Evolutionary conservation across 1,140 invertebrate genomes (phyloP).

Genomic region (Alviniconcha marisindica): DNA sequence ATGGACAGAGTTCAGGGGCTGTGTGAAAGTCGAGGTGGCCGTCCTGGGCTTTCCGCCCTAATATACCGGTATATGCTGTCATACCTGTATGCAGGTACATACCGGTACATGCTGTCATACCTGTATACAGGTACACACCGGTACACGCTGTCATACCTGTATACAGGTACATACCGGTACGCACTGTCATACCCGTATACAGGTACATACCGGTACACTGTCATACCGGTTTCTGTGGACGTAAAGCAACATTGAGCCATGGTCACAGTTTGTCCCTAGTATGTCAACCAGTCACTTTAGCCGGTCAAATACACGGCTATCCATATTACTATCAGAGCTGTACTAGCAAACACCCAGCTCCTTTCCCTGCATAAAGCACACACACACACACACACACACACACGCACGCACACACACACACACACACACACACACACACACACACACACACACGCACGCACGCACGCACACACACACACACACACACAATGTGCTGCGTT

Average conservation of each 20-base stretch:
- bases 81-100: too few relatives aligned
- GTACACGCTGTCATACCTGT: too few relatives aligned
- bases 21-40: too few relatives aligned
- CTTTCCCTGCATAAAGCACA: neutral
- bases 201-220: neutral
- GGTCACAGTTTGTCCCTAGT: neutral
- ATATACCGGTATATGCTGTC: too few relatives aligned
- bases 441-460: neutral
- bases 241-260: neutral
- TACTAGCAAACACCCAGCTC: neutral
- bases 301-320: too few relatives aligned
- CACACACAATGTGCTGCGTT: neutral
- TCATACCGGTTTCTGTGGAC: neutral
- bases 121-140: too few relatives aligned
- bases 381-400: constrained; percentile 2
- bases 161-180: too few relatives aligned
- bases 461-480: neutral
- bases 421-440: neutral
- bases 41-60: too few relatives aligned
- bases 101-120: too few relatives aligned
- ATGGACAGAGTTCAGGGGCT: too few relatives aligned
- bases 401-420: neutral
- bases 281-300: neutral
- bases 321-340: too few relatives aligned
- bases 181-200: too few relatives aligned